Base-by-base conservation (phyloP, 1,140 invertebrate genomes). In the Cylas formicarius region DNA sequence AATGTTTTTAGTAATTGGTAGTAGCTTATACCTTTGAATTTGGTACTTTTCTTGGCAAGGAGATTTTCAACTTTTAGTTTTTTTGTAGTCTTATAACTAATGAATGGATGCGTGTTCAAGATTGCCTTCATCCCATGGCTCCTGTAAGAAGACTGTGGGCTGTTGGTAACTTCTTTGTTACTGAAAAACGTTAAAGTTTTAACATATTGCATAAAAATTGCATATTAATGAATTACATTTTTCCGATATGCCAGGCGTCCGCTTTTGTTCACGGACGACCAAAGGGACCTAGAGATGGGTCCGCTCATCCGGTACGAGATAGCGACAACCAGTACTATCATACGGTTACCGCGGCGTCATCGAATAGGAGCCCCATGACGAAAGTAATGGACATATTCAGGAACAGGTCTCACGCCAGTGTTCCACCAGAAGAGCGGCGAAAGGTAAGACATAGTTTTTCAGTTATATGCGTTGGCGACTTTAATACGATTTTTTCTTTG, bases 361-460 rank as follows among this genome's bases (percentile, higher is more conserved):
- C 66, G 0, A 71, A 69, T 31, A 60, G 69, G n/a, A 84, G 82
- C 55, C 80, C 85, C 6, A 85, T 88, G 63, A 82, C 81, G 41
- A 90, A 89, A 73, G 85, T 92, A 27, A 90, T 90, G 76, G 86
- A 92, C 65, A 81, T 92, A 53, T 90, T 92, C 61, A 74, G 87
- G 28, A 80, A 85, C 58, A 74, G 86, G 49, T 82, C 84, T 38
- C 82, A 84, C 53, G 80, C 80, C 55, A 77, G 76, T 33, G 69
- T 78, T 34, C 74, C 74, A 33, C 74, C 81, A 20, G 78, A 80
- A 28, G 84, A 87, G 43, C 83, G 81, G 65, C 66, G 82, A 37
- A 78, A 80, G 71, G 85, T 88, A 63, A 80, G 82, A 78, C 27
- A 4, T 32, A 28, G 26, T 36, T 26, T 48, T 44, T 14, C 27